Evolutionary conservation across 2,797 vertebrate genomes (phyloP), one percentile per base, ranked within the genome.

Genomic region (Harpagifer antarcticus): DNA sequence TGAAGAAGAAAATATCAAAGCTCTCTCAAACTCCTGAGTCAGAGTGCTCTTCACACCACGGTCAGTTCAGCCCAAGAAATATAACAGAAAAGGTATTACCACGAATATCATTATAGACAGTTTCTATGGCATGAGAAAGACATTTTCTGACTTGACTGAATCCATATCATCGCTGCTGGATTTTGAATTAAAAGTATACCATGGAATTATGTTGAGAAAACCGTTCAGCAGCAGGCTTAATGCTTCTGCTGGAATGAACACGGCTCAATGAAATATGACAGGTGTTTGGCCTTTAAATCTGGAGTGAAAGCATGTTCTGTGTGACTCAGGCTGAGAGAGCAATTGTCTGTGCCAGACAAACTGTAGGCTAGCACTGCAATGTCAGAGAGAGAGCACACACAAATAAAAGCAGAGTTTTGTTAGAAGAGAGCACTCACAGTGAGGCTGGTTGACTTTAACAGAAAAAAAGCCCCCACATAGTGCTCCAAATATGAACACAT

Each of bases 311-410:
- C 77, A 81, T 67, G 59, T 65, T 58, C 73, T 64, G 72, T 17
- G 14, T 88, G 87, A 91, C 86, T 89, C 91, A 84, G 86, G 75
- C 86, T 76, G 84, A 81, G 79, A 82, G 86, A 89, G 79, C 84
- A 79, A 70, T 85, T 74, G 64, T 78, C 77, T 74, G 81, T 76
- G 70, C 81, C 68, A 75, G 85, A 82, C 68, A 62, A 86, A 80
- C 76, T 62, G 72, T 59, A 75, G 75, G 63, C 77, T 72, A 55
- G 81, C 76, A 75, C 68, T 80, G 82, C 68, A 81, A 84, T 81
- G 80, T 86, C 86, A 87, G 79, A 88, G 69, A 81, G 76, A 82
- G 81, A 76, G 59, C 68, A 61, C 72, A 74, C 61, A 76, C 74
- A 83, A 69, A 68, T 68, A 20, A 60, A 77, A 45, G 10, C 61